Percentiles rank a stretch among this genome's conserved stretches.
Evolutionary conservation across 2,888 invertebrate genomes (phyloP).

Genomic region (Ichneumoninae sp.): DNA sequence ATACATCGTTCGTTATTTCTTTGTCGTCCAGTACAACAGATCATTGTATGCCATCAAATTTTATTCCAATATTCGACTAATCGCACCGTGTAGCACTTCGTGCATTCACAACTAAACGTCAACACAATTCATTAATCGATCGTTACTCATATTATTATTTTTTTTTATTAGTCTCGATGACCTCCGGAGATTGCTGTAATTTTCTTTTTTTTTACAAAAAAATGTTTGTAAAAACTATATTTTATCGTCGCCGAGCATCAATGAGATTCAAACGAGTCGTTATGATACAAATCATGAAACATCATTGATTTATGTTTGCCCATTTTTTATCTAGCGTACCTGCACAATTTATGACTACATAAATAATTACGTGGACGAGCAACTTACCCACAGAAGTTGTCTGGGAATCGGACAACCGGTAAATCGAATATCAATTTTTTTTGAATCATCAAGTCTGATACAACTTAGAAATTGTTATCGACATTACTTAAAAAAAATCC

Average conservation of each 20-base stretch:
- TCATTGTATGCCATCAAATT: conserved; percentile 23
- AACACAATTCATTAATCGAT: conserved; percentile 32
- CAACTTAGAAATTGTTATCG: background rate
- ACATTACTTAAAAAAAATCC: background rate
- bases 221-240: background rate
- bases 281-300: background rate
- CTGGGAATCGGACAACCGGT: background rate
- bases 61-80: conserved; percentile 30
- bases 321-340: background rate
- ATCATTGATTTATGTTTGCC: conserved; percentile 6
- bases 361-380: conserved; percentile 13
- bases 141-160: conserved; percentile 20
- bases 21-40: conserved; percentile 32
- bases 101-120: conserved; percentile 36
- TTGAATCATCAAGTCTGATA: background rate
- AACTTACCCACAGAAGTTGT: conserved; percentile 19
- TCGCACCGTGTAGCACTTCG: conserved; percentile 45
- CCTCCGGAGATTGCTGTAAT: background rate
- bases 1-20: conserved; percentile 14
- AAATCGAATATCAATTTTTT: background rate
- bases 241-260: background rate
- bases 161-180: conserved; percentile 14
- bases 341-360: conserved; percentile 13
- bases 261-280: background rate
- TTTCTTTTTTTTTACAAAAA: background rate